phyloP scores from a whole-genome alignment of 1,140 invertebrate species.

The Pachyrhynchus sulphureomaculatus region DNA sequence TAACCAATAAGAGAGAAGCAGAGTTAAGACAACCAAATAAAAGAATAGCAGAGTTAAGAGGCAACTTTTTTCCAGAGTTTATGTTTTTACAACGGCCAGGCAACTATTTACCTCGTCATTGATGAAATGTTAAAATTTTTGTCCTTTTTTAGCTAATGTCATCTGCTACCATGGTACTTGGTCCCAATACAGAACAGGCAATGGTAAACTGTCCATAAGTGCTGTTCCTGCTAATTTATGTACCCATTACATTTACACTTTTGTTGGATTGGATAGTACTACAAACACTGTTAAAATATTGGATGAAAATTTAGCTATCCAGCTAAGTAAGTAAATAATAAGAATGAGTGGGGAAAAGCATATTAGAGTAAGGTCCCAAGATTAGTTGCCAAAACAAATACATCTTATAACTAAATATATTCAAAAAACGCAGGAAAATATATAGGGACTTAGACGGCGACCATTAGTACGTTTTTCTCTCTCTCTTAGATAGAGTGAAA shows the following conservation, averaged over 20 bases:
- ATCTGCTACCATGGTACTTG: conserved; percentile 75
- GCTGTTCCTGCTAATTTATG: conserved; percentile 70
- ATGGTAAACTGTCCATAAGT: conserved; percentile 65
- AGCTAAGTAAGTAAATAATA: conserved; percentile 30
- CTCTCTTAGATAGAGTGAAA: too few relatives aligned
- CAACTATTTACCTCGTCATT: neutral
- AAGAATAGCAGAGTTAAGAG: too few relatives aligned
- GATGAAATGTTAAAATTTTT: neutral
- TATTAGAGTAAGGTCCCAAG: too few relatives aligned
- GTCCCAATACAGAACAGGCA: conserved; percentile 66
- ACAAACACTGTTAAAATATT: conserved; percentile 57
- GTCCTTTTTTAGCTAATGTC: conserved; percentile 44
- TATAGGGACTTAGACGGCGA: too few relatives aligned
- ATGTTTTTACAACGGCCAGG: neutral
- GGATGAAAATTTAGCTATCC: conserved; percentile 65
- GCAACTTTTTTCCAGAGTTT: too few relatives aligned
- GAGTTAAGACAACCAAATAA: too few relatives aligned
- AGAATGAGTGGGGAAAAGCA: neutral
- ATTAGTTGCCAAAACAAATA: too few relatives aligned
- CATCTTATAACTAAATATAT: too few relatives aligned
- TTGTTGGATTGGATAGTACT: conserved; percentile 60
- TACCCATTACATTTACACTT: conserved; percentile 73
- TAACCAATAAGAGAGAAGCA: too few relatives aligned
- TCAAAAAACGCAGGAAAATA: too few relatives aligned
- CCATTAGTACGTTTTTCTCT: too few relatives aligned